phyloP scores from a whole-genome alignment of 2,113 vertebrate species.

The Sula dactylatra region DNA sequence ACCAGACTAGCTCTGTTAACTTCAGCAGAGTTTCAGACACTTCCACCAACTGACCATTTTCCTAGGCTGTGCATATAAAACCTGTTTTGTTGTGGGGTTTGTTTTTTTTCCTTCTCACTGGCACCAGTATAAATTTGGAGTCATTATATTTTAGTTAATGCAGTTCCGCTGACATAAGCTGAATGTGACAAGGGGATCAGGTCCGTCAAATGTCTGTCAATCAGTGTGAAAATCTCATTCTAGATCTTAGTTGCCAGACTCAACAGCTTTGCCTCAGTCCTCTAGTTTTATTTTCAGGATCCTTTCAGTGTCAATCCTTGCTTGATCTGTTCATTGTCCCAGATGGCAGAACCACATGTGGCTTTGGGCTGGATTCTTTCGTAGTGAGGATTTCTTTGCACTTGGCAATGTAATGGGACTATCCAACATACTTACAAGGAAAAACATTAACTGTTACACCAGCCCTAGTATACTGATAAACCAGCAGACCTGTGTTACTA shows the following conservation, averaged over 20 bases:
- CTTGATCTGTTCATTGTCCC: not conserved
- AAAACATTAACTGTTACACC: not conserved
- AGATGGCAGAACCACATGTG: not conserved
- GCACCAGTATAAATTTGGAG: not conserved
- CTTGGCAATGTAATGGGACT: not conserved
- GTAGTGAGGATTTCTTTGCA: not conserved
- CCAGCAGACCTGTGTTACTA: not conserved
- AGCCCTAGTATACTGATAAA: not conserved
- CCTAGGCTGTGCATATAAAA: not conserved
- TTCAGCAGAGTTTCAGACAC: not conserved
- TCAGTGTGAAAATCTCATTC: not conserved
- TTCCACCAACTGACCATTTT: not conserved
- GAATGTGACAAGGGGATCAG: not conserved
- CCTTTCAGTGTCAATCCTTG: not conserved
- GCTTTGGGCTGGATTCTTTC: not conserved
- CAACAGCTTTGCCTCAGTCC: not conserved
- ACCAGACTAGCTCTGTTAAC: not conserved
- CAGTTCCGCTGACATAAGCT: not conserved
- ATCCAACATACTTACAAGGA: not conserved
- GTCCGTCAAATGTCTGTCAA: not conserved
- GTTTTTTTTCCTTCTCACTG: not conserved
- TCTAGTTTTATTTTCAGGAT: not conserved
- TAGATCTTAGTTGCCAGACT: not conserved
- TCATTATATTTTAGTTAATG: not conserved
- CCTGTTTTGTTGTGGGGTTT: not conserved